Evolutionary conservation across 2,797 vertebrate genomes (phyloP), one percentile per base, ranked within the genome.

Genomic region (Glossophaga mutica): DNA sequence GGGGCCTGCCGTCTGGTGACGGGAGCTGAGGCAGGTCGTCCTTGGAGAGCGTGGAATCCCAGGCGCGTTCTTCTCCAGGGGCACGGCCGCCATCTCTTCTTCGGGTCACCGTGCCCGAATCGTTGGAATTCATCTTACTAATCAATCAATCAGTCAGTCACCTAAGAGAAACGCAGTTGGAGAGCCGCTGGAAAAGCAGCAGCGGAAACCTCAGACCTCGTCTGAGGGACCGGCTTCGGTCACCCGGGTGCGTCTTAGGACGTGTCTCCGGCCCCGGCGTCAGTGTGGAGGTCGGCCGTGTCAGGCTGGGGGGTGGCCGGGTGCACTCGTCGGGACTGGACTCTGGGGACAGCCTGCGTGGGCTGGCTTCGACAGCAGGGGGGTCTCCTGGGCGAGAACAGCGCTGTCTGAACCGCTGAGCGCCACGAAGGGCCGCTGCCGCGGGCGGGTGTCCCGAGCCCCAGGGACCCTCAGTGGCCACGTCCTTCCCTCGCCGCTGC

Each of bases 71-170:
- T 91, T 81, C 39, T 57, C 39, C 6, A 46, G 34, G 15, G 46
- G 74, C 42, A 29, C 57, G 59, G 74, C 83, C 71, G 68, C 34
- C 18, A 6, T 78, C 55, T 62, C 19, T 52, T 16, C 71, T 0
- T 39, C 70, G 39, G 78, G 34, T 85, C 78, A 57, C 48, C 21
- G 39, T 91, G 62, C 74, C 71, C 67, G 67, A 24, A 52, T 62
- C 39, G 70, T 76, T 74, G 71, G 78, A 92, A 39, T 76, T 52
- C 29, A 79, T 81, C 59, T 90, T 42, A 82, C 39, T n/a, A n/a
- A n/a, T n/a, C n/a, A n/a, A n/a, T n/a, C n/a, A n/a, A n/a, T n/a
- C n/a, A n/a, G n/a, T 52, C 39, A 50, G 42, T 65, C 52, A 48
- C 55, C 74, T 86, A 29, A 50, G 87, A 71, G 87, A 94, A 59